Conservation (phyloP, 2,113 vertebrate genomes). For the Chinchilla lanigera region DNA sequence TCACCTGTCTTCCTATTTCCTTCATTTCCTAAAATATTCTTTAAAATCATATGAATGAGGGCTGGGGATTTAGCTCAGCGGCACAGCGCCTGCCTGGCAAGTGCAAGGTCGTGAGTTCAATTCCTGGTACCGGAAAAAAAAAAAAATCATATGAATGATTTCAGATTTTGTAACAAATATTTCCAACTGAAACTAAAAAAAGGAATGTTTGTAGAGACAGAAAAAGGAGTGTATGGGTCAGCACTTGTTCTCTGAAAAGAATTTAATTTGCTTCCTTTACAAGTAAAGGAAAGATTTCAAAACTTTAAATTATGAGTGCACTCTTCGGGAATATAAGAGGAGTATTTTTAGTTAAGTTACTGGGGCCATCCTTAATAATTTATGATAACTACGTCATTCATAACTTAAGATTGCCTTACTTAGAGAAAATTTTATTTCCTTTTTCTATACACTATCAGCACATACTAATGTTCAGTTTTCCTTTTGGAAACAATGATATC, state of each 20-base stretch:
- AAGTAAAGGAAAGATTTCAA: slow-evolving; percentile 61
- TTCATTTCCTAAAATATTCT: not conserved
- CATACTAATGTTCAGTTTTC: not conserved
- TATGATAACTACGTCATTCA: slow-evolving; percentile 58
- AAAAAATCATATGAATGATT: not conserved
- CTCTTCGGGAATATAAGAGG: slow-evolving; percentile 60
- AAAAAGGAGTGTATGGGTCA: slow-evolving; percentile 39
- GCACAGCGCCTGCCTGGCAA: too few species aligned
- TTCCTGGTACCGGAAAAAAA: too few species aligned
- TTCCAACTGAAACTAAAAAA: slow-evolving; percentile 56
- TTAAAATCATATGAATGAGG: not conserved
- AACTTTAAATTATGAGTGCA: slow-evolving; percentile 59
- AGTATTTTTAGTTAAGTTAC: slow-evolving; percentile 69
- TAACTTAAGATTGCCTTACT: slow-evolving; percentile 65
- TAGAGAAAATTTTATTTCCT: slow-evolving; percentile 37
- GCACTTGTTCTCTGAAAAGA: slow-evolving; percentile 50
- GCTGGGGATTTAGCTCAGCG: too few species aligned
- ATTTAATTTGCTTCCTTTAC: slow-evolving; percentile 62
- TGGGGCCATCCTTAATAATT: slow-evolving; percentile 58
- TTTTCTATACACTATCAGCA: slow-evolving; percentile 33
- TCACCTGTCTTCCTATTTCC: not conserved
- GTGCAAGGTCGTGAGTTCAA: too few species aligned
- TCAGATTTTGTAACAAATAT: slow-evolving; percentile 47
- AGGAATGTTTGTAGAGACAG: not conserved
- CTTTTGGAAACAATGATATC: not conserved